Base-by-base conservation (phyloP, 2,888 invertebrate genomes). In the Holacanthella duospinosa region DNA sequence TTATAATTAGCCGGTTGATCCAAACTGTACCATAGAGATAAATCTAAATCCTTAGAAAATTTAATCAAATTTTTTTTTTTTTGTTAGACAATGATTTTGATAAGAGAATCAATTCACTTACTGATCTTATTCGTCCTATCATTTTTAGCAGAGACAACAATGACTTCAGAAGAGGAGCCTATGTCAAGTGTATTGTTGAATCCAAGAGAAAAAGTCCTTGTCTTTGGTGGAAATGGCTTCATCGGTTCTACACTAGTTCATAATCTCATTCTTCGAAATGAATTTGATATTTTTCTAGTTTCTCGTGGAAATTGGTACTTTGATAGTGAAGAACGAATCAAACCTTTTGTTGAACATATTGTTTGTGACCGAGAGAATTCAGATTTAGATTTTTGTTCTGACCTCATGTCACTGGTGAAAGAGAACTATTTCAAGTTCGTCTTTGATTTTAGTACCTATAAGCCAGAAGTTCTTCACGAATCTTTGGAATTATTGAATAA, bases 151-250 rank as follows among this genome's bases (percentile, higher is more conserved):
- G n/a, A n/a, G n/a, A n/a, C n/a, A n/a, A n/a, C n/a, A n/a, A n/a
- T n/a, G n/a, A n/a, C n/a, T n/a, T n/a, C n/a, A n/a, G n/a, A n/a
- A n/a, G n/a, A n/a, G n/a, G n/a, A n/a, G n/a, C n/a, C n/a, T n/a
- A n/a, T n/a, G n/a, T n/a, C n/a, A n/a, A n/a, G n/a, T n/a, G n/a
- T n/a, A n/a, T n/a, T n/a, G n/a, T n/a, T n/a, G n/a, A n/a, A n/a
- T n/a, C n/a, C n/a, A n/a, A n/a, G n/a, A n/a, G n/a, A n/a, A n/a
- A n/a, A n/a, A n/a, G 65, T 70, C 9, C 55, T 72, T 25, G 75
- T 78, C 3, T 78, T 79, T 65, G 79, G 79, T 29, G 80, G 80
- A 24, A 80, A 80, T 70, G 80, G 80, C 6, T 78, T 79, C 64
- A 75, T 80, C 19, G 80, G 80, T 21, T 74, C 77, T 2, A 75